These are phyloP conservation scores for Streptopelia turtur DNA, from an alignment of 2,797 vertebrate species.

Conservation along the genomic window DNA sequence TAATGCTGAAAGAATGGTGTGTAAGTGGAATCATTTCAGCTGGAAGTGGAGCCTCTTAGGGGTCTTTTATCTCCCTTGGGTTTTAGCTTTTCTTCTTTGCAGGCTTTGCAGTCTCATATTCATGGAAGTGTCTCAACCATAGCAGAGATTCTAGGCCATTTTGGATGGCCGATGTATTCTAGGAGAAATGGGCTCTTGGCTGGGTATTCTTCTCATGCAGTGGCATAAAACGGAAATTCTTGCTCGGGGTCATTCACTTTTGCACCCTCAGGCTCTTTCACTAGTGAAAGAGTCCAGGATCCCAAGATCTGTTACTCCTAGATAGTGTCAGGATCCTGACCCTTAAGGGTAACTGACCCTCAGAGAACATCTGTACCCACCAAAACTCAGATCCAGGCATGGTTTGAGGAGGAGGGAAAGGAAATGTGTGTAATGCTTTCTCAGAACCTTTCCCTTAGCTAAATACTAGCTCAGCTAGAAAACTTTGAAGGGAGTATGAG, in stretches of 20 bases:
- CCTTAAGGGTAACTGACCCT: background rate
- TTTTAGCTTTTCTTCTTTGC: background rate
- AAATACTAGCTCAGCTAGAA: background rate
- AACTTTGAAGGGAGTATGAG: background rate
- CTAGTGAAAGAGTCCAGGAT: background rate
- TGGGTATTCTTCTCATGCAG: background rate
- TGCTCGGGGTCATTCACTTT: background rate
- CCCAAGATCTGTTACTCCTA: background rate
- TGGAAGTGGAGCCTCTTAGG: background rate
- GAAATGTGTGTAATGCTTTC: background rate
- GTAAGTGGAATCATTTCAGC: slow-evolving; percentile 27
- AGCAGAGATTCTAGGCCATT: background rate
- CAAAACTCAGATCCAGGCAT: background rate
- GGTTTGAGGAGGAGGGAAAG: background rate
- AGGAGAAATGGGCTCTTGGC: background rate
- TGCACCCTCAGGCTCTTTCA: background rate
- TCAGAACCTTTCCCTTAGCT: background rate
- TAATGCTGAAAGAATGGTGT: slow-evolving; percentile 30
- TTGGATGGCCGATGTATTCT: background rate
- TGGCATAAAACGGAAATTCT: background rate
- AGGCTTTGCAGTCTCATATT: background rate
- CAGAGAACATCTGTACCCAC: background rate
- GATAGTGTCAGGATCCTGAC: background rate
- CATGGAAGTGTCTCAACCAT: background rate
- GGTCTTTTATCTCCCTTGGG: background rate